Base-by-base conservation (phyloP, 2,888 invertebrate genomes). In the Leptogaster cylindrica region DNA sequence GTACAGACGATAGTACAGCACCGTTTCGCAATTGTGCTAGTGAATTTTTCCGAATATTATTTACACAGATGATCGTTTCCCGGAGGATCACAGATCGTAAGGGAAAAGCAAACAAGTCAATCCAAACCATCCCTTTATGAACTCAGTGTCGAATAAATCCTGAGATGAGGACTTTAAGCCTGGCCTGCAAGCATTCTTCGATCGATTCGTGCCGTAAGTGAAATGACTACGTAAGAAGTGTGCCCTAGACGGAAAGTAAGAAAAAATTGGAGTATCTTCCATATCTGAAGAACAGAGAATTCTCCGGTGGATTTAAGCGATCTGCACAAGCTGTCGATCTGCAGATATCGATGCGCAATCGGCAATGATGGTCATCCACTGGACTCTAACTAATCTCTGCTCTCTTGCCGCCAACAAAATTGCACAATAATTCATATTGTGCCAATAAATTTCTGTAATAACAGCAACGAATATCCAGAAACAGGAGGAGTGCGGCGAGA, bases 341-440 rank as follows among this genome's bases (percentile, higher is more conserved):
- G n/a, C n/a, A n/a, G n/a, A n/a, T n/a, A n/a, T n/a, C 65, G 41
- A 12, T 4, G 27, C 28, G 12, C 31, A 33, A 10, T 23, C 46
- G 51, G 68, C 67, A 68, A 64, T 58, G 66, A 36, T 66, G 68
- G 64, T 28, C 66, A 33, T 68, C 66, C 68, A 65, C 68, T 23
- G 51, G 50, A 65, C 64, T 46, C 52, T 70, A 66, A 65, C 41
- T 68, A 65, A 58, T 67, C 66, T 68, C n/a, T 68, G 66, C 65
- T 71, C 70, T 68, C 68, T 66, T 69, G 71, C 72, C 72, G 69
- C 66, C 70, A 71, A 68, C 71, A 66, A 71, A 73, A 73, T 73
- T 73, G 71, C 71, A 68, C 71, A 72, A 72, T 73, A 73, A 72
- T 71, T 73, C 73, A 73, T 73, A 71, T 67, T 70, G 66, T 67